A percentile compares a stretch with the other conserved stretches of the same genome.
Conservation (phyloP, 2,888 invertebrate genomes). For the Adela reaumurella region DNA sequence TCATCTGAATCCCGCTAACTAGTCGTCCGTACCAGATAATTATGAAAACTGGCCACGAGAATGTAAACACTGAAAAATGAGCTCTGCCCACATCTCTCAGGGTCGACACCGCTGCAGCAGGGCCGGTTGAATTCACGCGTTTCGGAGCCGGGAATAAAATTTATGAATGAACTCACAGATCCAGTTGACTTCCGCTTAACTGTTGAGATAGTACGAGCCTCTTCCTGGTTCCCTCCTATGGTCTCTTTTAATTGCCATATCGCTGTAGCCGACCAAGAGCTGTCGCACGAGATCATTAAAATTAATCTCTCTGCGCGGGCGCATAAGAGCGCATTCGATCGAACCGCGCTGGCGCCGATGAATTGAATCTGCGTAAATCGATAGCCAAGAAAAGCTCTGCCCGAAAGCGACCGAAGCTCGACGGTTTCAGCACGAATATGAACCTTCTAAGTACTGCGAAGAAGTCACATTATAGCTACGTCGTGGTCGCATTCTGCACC, state of each 20-base stretch:
- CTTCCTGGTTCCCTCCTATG: slow-evolving; percentile 57
- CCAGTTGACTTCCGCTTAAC: slow-evolving; percentile 53
- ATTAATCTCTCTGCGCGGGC: neutral
- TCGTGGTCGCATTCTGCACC: neutral
- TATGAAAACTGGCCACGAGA: neutral
- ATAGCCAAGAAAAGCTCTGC: neutral
- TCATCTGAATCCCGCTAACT: neutral
- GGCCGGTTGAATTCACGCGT: neutral
- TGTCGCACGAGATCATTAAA: neutral
- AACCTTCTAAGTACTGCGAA: neutral
- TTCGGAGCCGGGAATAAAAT: slow-evolving; percentile 13
- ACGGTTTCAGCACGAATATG: too few species aligned
- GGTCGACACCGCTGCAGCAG: neutral
- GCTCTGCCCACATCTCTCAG: neutral
- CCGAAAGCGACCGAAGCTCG: neutral
- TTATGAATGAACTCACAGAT: slow-evolving; percentile 57
- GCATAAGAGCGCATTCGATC: neutral
- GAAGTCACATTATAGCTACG: neutral
- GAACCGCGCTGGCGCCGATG: neutral
- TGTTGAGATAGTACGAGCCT: slow-evolving; percentile 56
- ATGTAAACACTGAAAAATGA: neutral
- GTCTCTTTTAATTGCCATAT: slow-evolving; percentile 45
- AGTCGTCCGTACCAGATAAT: neutral
- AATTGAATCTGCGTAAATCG: neutral
- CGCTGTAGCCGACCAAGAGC: neutral